A percentile compares a stretch with the other conserved stretches of the same genome.
Conservation (phyloP, 1,140 invertebrate species). For the Mesaphorura yosii region DNA sequence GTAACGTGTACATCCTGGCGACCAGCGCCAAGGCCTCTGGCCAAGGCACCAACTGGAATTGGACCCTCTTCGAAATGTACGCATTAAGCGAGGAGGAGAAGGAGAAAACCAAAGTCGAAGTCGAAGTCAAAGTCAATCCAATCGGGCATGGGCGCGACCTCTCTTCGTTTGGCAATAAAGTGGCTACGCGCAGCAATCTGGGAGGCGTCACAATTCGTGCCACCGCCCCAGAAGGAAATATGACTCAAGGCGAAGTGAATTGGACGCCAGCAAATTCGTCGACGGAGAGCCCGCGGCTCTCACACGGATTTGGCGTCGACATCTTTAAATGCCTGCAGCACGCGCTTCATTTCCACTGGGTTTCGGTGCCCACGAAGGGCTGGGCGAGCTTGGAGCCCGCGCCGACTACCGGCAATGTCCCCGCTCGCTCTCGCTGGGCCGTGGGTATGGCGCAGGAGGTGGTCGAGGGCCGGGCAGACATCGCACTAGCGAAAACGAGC, state of each 20-base stretch:
- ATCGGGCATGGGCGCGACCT: too few species aligned
- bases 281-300: constrained; percentile 1
- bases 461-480: constrained; percentile 7
- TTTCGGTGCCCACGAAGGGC: not conserved
- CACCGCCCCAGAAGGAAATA: constrained; percentile 14
- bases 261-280: not conserved
- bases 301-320: constrained; percentile 11
- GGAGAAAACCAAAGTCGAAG: too few species aligned
- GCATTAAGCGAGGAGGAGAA: too few species aligned
- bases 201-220: too few species aligned
- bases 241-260: constrained; percentile 15
- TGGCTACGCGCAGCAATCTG: too few species aligned
- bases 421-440: too few species aligned
- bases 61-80: too few species aligned
- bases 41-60: too few species aligned
- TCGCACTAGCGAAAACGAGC: constrained; percentile 16
- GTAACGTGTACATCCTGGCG: not conserved
- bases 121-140: too few species aligned
- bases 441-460: constrained; percentile 14
- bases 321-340: not conserved
- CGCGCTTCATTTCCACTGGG: constrained; percentile 12
- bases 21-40: too few species aligned
- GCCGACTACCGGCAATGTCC: too few species aligned
- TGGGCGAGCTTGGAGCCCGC: constrained; percentile 10
- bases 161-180: too few species aligned